Conservation (phyloP, 2,797 vertebrate species). For the Amphiprion clarkii region DNA sequence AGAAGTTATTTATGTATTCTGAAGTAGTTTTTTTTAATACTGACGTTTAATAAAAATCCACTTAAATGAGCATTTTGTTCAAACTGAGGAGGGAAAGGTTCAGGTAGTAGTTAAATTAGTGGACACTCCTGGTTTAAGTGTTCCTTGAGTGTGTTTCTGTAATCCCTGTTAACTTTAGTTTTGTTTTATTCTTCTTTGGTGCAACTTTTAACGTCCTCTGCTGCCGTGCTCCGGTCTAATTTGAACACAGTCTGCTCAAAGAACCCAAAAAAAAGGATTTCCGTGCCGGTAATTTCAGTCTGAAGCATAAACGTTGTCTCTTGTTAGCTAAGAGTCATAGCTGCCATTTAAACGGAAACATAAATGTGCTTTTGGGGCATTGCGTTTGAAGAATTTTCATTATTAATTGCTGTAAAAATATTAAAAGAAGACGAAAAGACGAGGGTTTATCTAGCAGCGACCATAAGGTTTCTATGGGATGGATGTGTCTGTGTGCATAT, state of each 20-base stretch:
- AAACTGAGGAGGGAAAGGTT: too few species aligned
- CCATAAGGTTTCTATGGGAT: too few species aligned
- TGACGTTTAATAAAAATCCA: too few species aligned
- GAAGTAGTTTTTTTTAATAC: too few species aligned
- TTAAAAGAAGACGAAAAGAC: not conserved
- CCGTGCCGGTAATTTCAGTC: not conserved
- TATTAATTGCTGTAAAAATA: not conserved
- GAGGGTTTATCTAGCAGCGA: not conserved
- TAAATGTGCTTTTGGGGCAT: not conserved
- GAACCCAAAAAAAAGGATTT: not conserved
- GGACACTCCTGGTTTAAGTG: not conserved
- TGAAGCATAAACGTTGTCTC: not conserved
- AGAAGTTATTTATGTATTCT: not conserved
- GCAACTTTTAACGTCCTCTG: constrained; percentile 7
- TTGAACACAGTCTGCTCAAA: not conserved
- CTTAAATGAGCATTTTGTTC: too few species aligned
- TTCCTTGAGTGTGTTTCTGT: not conserved
- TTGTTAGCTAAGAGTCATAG: too few species aligned
- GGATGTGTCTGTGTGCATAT: not conserved
- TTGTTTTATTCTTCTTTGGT: not conserved
- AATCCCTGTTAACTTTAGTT: not conserved
- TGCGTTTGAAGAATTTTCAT: too few species aligned
- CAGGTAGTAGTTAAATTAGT: too few species aligned
- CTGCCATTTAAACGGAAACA: too few species aligned
- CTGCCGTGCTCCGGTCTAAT: not conserved